Evolutionary conservation across 2,888 invertebrate species (phyloP).

Genomic region (Oasisia sp.): DNA sequence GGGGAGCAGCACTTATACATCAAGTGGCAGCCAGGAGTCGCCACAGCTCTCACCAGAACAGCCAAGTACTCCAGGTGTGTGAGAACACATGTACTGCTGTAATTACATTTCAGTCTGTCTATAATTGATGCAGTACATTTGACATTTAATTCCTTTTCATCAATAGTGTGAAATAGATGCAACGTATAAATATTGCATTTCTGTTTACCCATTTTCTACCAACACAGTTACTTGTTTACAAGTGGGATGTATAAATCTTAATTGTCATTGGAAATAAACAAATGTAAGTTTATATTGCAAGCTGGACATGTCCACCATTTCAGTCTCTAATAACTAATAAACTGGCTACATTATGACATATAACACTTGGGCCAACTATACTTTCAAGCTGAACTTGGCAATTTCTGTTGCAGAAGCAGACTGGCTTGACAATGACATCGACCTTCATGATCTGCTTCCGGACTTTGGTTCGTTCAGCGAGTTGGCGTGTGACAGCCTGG

Average conservation of each 20-base stretch:
- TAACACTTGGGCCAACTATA: not conserved
- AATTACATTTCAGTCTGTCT: not conserved
- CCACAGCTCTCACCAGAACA: not conserved
- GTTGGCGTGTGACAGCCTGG: not conserved
- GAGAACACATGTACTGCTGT: no score
- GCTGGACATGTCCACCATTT: no score
- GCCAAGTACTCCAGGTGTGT: constrained; percentile 1
- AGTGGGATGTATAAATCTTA: no score
- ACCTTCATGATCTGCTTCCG: constrained; percentile 6
- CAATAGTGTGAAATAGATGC: no score
- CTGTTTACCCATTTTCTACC: no score
- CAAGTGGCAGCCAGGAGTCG: not conserved
- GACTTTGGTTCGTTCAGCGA: not conserved
- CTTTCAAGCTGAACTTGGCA: not conserved
- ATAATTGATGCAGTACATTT: not conserved
- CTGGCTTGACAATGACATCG: not conserved
- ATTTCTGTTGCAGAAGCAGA: not conserved
- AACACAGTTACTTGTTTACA: no score
- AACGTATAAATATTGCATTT: not conserved
- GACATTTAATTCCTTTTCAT: not conserved
- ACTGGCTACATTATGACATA: not conserved
- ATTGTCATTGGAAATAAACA: no score
- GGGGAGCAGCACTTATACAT: not conserved
- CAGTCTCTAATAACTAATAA: no score
- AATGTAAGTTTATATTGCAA: no score